phyloP scores from a whole-genome alignment of 2,113 vertebrate genomes.

The Anarrhichthys ocellatus region DNA sequence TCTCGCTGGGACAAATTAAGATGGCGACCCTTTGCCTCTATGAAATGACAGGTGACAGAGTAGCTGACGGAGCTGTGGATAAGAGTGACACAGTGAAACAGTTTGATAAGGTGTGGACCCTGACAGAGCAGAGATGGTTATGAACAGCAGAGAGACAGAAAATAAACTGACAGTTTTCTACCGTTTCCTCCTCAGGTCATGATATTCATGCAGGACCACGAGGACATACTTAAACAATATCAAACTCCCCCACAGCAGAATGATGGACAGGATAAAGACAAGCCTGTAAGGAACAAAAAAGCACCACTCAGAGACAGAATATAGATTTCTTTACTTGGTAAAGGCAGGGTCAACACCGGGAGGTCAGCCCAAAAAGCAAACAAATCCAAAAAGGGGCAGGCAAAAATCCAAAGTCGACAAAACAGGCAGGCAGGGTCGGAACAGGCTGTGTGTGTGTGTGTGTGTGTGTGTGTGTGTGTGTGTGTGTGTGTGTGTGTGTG shows the following conservation, averaged over 20 bases:
- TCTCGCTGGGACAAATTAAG: constrained; percentile 83
- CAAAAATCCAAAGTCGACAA: too few species aligned
- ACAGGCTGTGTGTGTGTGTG: too few species aligned
- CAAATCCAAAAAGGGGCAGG: too few species aligned
- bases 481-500: too few species aligned
- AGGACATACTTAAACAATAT: constrained; percentile 48
- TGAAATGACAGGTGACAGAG: constrained; percentile 67
- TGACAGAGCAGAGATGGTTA: neutral
- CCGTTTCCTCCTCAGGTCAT: constrained; percentile 52
- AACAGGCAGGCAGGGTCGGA: too few species aligned
- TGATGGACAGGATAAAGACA: neutral
- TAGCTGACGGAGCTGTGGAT: constrained; percentile 46
- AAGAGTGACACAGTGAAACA: constrained; percentile 82
- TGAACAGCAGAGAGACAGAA: neutral
- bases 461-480: too few species aligned
- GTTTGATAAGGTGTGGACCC: constrained; percentile 79
- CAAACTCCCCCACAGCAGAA: neutral
- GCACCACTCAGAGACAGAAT: too few species aligned
- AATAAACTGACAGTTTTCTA: neutral
- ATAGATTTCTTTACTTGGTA: too few species aligned
- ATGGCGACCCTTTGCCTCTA: constrained; percentile 85
- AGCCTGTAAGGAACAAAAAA: too few species aligned
- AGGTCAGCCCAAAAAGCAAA: too few species aligned
- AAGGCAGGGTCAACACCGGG: too few species aligned
- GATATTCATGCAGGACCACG: constrained; percentile 62